Percentiles rank a stretch among this genome's conserved stretches.
These are phyloP conservation scores for Drosophila paramelanica DNA, from an alignment of 2,888 invertebrate species.

Conservation along the genomic window DNA sequence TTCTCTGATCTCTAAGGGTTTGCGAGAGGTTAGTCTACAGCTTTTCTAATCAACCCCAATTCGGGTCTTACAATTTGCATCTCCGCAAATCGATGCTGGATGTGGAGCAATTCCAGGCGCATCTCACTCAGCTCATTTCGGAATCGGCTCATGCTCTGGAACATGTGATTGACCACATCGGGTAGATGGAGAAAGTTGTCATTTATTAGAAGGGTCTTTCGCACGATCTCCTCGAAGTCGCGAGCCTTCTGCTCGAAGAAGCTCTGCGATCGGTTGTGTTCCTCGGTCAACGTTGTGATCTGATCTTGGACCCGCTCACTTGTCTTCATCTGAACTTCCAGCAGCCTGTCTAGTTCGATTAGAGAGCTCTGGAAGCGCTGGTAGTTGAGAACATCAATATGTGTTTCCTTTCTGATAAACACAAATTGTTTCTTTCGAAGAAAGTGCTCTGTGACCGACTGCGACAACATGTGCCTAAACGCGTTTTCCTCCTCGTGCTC, in stretches of 20 bases:
- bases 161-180: not conserved
- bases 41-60: no score
- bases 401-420: fast-evolving
- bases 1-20: slow-evolving; percentile 24
- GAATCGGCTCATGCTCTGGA: slow-evolving; percentile 22
- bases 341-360: slow-evolving; percentile 22
- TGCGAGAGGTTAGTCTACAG: not conserved
- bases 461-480: not conserved
- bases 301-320: fast-evolving
- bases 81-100: slow-evolving; percentile 44
- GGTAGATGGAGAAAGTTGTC: slow-evolving; percentile 14
- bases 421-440: slow-evolving; percentile 7
- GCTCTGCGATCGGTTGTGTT: fast-evolving
- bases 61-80: slow-evolving; percentile 24
- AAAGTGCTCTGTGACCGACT: slow-evolving; percentile 9
- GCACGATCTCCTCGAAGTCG: slow-evolving; percentile 20
- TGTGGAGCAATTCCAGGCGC: slow-evolving; percentile 18
- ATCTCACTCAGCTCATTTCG: slow-evolving; percentile 32
- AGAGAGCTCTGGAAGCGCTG: slow-evolving; percentile 11
- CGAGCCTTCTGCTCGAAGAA: not conserved
- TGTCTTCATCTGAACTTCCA: not conserved
- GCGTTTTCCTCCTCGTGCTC: not conserved
- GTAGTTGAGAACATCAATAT: not conserved
- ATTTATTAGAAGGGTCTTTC: slow-evolving; percentile 8
- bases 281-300: not conserved